These are phyloP conservation scores for Chloroceryle inda DNA, from an alignment of 2,797 vertebrate genomes.

Conservation along the genomic window DNA sequence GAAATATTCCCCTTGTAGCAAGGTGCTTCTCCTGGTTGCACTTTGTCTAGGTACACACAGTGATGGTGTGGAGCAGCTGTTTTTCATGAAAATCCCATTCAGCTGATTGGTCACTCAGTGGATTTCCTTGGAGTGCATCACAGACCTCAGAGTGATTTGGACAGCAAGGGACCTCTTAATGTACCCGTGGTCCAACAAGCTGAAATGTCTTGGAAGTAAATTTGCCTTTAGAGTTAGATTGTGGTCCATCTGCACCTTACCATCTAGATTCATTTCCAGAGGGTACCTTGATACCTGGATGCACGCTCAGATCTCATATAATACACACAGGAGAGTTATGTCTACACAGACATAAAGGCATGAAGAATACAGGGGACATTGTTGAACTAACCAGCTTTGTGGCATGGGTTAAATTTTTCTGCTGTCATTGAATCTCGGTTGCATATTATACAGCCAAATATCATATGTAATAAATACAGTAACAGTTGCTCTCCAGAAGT, in stretches of 20 bases:
- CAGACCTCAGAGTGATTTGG: background rate
- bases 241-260: background rate
- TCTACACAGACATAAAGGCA: background rate
- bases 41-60: background rate
- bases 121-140: background rate
- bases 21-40: background rate
- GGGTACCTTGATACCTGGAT: background rate
- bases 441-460: background rate
- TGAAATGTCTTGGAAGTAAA: background rate
- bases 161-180: background rate
- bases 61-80: background rate
- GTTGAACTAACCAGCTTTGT: background rate
- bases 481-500: fast-evolving
- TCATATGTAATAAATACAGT: background rate
- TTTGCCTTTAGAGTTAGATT: background rate
- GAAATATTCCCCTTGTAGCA: background rate
- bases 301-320: background rate
- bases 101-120: background rate
- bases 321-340: background rate
- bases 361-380: background rate
- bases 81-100: background rate
- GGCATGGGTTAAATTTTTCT: background rate
- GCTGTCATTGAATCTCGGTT: background rate
- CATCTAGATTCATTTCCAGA: background rate
- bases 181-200: background rate